Percentiles rank a stretch among this genome's conserved stretches.
phyloP scores from a whole-genome alignment of 2,113 vertebrate genomes.

The Microcebus jonahi region DNA sequence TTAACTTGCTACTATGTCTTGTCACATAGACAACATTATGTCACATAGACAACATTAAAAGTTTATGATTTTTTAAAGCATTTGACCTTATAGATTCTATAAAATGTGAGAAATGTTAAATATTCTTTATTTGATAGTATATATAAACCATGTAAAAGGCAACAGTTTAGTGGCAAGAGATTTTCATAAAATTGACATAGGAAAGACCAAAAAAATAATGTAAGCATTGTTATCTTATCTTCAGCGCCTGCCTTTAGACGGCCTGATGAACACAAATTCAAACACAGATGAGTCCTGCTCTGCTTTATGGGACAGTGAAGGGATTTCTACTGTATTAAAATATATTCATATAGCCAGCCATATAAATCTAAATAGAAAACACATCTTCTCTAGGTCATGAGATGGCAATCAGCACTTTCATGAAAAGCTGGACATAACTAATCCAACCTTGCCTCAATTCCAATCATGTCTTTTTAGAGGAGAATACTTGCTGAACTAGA shows the following conservation, averaged over 20 bases:
- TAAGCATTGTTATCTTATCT: neutral
- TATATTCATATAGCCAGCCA: conserved; percentile 8
- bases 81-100: neutral
- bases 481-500: neutral
- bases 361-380: neutral
- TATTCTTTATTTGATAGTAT: neutral
- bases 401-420: neutral
- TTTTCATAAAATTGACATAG: neutral
- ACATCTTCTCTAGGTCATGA: neutral
- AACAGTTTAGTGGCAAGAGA: neutral
- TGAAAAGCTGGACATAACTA: conserved; percentile 6
- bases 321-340: neutral
- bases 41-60: too few species aligned
- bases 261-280: neutral
- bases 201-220: neutral
- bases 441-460: neutral
- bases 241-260: neutral
- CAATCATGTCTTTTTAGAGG: neutral
- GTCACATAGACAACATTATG: neutral
- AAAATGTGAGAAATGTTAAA: neutral
- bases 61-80: neutral
- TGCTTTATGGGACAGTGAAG: neutral
- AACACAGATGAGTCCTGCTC: neutral
- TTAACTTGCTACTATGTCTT: neutral
- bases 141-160: neutral